Evolutionary conservation across 2,888 invertebrate species (phyloP).

Genomic region (Crossocerus cetratus): DNA sequence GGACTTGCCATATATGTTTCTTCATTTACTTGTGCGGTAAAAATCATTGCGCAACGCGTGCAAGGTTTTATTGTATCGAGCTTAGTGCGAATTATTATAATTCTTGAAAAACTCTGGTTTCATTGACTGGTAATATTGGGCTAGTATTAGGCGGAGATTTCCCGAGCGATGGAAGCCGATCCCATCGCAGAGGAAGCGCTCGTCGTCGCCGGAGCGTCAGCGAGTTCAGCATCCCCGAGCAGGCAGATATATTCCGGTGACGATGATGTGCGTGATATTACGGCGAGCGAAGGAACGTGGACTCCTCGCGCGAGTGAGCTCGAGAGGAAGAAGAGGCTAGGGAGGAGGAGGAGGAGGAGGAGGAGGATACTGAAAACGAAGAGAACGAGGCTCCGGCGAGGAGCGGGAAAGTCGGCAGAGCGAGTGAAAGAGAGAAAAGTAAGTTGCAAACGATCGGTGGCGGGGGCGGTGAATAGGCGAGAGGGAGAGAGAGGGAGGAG

Average conservation of each 20-base stretch:
- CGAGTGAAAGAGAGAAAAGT: conserved; percentile 33
- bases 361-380: conserved; percentile 19
- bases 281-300: conserved; percentile 51
- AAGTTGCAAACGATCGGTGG: conserved; percentile 44
- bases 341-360: conserved; percentile 15
- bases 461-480: conserved; percentile 47
- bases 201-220: neutral
- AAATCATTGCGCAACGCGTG: no score
- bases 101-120: no score
- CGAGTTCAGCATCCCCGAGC: conserved; percentile 31
- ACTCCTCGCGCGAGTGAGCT: conserved; percentile 19
- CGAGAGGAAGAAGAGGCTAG: conserved; percentile 9
- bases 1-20: no score
- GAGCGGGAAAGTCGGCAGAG: conserved; percentile 18
- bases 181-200: no score
- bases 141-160: no score
- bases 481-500: conserved; percentile 30
- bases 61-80: no score
- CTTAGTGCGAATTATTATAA: no score
- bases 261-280: conserved; percentile 68
- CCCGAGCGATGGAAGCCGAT: no score
- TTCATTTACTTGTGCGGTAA: no score
- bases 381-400: conserved; percentile 20
- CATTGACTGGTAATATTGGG: no score
- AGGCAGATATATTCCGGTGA: conserved; percentile 60